phyloP scores from a whole-genome alignment of 2,113 vertebrate species.

The Pica pica region DNA sequence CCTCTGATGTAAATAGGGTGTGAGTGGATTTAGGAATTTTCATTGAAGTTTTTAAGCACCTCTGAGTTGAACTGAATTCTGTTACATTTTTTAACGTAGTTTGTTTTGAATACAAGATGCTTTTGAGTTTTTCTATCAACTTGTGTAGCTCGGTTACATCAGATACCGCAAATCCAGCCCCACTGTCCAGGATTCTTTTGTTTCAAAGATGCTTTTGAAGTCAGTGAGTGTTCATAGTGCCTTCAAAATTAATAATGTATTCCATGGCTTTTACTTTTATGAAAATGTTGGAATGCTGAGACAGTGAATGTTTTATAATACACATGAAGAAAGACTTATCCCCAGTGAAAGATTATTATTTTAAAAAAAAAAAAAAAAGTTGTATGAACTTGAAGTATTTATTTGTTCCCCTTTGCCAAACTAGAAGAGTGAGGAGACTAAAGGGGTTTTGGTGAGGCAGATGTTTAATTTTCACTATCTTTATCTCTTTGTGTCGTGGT shows the following conservation, averaged over 20 bases:
- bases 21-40: background rate
- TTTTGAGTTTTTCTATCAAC: background rate
- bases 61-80: background rate
- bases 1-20: background rate
- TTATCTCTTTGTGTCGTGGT: background rate
- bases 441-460: background rate
- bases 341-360: background rate
- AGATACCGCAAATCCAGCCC: background rate
- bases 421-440: background rate
- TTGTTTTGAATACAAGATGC: background rate
- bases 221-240: background rate
- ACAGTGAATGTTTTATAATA: background rate
- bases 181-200: background rate
- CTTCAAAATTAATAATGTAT: background rate
- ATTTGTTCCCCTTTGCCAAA: background rate
- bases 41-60: background rate
- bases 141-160: background rate
- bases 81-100: background rate
- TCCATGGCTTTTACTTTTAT: background rate
- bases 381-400: background rate
- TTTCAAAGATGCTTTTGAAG: constrained; percentile 25
- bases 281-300: background rate
- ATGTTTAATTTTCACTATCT: background rate
- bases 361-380: background rate
- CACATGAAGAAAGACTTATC: background rate